Percentiles rank a stretch among this genome's conserved stretches.
phyloP scores from a whole-genome alignment of 2,113 vertebrate genomes.

The Tachysurus fulvidraco region DNA sequence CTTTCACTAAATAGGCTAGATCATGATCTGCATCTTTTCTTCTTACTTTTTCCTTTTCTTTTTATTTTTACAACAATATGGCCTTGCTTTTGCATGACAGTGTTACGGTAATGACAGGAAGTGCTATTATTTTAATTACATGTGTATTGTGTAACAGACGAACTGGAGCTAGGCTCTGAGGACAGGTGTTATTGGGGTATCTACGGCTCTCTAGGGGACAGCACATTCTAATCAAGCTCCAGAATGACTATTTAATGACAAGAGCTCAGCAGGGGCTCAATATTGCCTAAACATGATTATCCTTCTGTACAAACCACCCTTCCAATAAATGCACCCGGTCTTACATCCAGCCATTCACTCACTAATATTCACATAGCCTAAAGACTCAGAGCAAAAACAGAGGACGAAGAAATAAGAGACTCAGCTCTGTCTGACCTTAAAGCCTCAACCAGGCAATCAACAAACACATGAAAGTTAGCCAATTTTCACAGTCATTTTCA shows the following conservation, averaged over 20 bases:
- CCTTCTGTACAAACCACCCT: constrained; percentile 45
- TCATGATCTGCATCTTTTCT: neutral
- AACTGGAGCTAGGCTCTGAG: constrained; percentile 54
- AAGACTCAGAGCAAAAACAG: neutral
- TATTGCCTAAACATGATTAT: constrained; percentile 67
- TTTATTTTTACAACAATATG: neutral
- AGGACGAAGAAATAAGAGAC: neutral
- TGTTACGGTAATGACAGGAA: neutral
- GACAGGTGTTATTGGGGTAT: constrained; percentile 72
- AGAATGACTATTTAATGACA: constrained; percentile 78
- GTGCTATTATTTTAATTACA: constrained; percentile 26
- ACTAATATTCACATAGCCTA: constrained; percentile 8
- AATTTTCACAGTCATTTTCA: neutral
- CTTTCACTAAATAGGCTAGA: neutral
- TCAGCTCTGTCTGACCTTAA: neutral
- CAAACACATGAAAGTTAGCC: neutral
- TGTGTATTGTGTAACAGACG: constrained; percentile 28
- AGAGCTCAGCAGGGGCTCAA: constrained; percentile 61
- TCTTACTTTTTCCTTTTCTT: neutral
- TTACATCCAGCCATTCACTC: neutral
- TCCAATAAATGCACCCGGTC: constrained; percentile 24
- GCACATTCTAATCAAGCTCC: constrained; percentile 60
- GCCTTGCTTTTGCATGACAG: neutral
- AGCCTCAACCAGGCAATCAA: neutral
- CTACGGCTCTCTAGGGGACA: constrained; percentile 70